These are phyloP conservation scores for Acrocera orbiculus DNA, from an alignment of 2,888 invertebrate genomes.

Conservation along the genomic window DNA sequence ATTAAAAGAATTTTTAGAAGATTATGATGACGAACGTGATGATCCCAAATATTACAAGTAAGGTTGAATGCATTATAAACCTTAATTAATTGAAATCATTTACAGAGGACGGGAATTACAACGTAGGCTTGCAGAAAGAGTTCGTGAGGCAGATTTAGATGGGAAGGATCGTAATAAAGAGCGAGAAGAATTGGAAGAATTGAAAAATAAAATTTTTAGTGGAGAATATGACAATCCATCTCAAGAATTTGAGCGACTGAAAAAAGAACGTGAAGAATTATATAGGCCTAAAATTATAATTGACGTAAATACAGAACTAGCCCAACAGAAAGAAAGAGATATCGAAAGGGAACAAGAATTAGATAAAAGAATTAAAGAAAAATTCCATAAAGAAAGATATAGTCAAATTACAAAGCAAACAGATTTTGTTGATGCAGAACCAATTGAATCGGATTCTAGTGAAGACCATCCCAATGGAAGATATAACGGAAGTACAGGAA, in stretches of 20 bases:
- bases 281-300: constrained; percentile 71
- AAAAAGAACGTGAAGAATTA: constrained; percentile 60
- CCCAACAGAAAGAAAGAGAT: constrained; percentile 42
- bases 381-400: constrained; percentile 31
- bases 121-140: constrained; percentile 76
- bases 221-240: constrained; percentile 46
- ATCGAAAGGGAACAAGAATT: constrained; percentile 36
- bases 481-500: not conserved
- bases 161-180: constrained; percentile 79
- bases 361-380: constrained; percentile 30
- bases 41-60: constrained; percentile 89
- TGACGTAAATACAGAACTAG: constrained; percentile 43
- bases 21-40: constrained; percentile 96
- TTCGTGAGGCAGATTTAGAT: constrained; percentile 85
- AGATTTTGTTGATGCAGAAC: constrained; percentile 50
- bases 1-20: constrained; percentile 93
- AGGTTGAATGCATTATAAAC: constrained; percentile 28
- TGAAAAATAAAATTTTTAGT: constrained; percentile 57
- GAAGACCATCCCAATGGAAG: constrained; percentile 17
- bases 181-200: constrained; percentile 69
- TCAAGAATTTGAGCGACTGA: constrained; percentile 49
- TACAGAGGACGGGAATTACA: constrained; percentile 62
- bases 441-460: constrained; percentile 54
- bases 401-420: constrained; percentile 41
- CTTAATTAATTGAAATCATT: not conserved